Evolutionary conservation across 2,113 vertebrate genomes (phyloP), one percentile per base, ranked within the genome.

Genomic region (Boulengeromyrus knoepffleri): DNA sequence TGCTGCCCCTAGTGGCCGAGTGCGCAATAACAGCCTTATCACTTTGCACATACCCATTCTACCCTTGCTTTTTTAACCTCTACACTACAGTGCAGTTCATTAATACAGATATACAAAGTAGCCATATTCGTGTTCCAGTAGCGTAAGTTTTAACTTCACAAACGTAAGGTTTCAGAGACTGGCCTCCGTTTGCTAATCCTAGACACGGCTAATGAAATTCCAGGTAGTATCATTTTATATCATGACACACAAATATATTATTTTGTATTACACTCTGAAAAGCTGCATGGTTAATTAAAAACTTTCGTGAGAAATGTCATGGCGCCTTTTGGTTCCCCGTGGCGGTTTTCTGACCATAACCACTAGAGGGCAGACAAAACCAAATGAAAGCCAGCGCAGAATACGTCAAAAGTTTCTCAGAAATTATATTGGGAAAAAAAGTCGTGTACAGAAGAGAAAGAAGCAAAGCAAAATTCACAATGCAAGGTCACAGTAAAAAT

Each of bases 391-490:
- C 85, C 52, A 47, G 31, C 66, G 19, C 36, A 50, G 58, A 56
- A 15, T 2, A 50, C 5, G 36, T n/a, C 39, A 42, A 15, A 70
- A 24, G 88, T 91, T 62, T 90, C 10, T 58, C 90, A 92, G 49
- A 39, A 70, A 36, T 94, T 97, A 97, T 97, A 97, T 97, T 97
- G 96, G 45, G 6, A 2, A n/a, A 62, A 97, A 70, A 96, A 96
- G 94, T 94, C 95, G 95, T 94, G 94, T 92, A 94, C 93, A 93
- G 94, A 96, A 95, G 95, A 96, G 95, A 95, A 93, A 94, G 93
- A 93, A 93, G 92, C 62, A 70, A 70, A 70, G 31, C 62, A 70
- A 95, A 94, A 94, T 94, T 92, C 92, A 93, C 92, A 0, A 88
- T 92, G 92, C 92, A 0, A 88, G 92, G 92, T 95, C 89, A 93